Evolutionary conservation across 2,888 invertebrate genomes (phyloP).

Genomic region (Psylliodes chrysocephalus): DNA sequence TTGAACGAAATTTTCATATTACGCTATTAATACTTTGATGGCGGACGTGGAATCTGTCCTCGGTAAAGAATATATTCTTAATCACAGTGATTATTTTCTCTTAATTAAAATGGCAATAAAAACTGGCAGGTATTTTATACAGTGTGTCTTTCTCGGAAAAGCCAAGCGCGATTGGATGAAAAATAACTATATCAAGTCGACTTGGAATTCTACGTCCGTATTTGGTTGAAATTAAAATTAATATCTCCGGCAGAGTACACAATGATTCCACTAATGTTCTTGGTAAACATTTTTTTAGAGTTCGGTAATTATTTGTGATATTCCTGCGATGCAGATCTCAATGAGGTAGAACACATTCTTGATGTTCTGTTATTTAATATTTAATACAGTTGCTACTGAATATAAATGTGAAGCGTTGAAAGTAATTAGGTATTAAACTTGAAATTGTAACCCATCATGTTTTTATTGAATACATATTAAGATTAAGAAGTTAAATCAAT

Average conservation of each 20-base stretch:
- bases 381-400: too few relatives aligned
- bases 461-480: too few relatives aligned
- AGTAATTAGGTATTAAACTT: too few relatives aligned
- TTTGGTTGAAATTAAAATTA: constrained; percentile 25
- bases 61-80: constrained; percentile 5
- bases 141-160: constrained; percentile 10
- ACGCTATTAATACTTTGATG: background rate
- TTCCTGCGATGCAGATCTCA: too few relatives aligned
- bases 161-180: constrained; percentile 8
- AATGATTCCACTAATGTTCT: too few relatives aligned
- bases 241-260: background rate
- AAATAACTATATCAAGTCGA: constrained; percentile 23
- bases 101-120: constrained; percentile 26
- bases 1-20: constrained; percentile 6
- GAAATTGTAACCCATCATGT: too few relatives aligned
- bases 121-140: constrained; percentile 22
- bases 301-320: too few relatives aligned
- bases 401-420: too few relatives aligned
- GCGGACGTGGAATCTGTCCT: background rate
- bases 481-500: too few relatives aligned
- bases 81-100: constrained; percentile 14
- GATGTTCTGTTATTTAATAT: too few relatives aligned
- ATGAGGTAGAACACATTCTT: too few relatives aligned
- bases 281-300: too few relatives aligned
- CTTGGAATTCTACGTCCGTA: constrained; percentile 1